phyloP scores from a whole-genome alignment of 2,797 vertebrate species.

The Gastrophryne carolinensis region DNA sequence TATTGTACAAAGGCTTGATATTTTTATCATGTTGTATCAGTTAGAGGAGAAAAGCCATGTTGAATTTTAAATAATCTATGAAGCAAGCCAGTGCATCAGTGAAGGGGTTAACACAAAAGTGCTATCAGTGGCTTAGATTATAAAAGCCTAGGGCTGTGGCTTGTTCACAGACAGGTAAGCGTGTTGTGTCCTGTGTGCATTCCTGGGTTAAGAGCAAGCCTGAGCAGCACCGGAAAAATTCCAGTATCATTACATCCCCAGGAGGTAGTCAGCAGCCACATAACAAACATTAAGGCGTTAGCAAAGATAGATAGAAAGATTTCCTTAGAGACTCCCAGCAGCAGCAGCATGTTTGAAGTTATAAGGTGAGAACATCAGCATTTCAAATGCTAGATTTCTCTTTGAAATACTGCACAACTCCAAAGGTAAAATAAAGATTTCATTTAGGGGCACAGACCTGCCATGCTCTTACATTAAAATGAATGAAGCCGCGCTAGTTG shows the following conservation, averaged over 20 bases:
- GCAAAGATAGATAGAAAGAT: neutral
- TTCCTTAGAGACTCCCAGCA: conserved; percentile 16
- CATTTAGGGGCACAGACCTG: no score
- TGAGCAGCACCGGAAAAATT: conserved; percentile 76
- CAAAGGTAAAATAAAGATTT: no score
- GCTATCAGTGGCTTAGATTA: conserved; percentile 21
- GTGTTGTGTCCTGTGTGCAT: conserved; percentile 81
- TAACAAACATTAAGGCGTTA: conserved; percentile 10
- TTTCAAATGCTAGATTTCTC: neutral
- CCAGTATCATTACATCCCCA: conserved; percentile 57
- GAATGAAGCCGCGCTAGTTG: no score
- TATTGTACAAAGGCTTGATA: no score
- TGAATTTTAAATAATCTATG: no score
- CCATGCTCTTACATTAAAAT: no score
- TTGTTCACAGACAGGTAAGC: conserved; percentile 59
- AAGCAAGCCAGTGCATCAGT: neutral
- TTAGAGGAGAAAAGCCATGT: no score
- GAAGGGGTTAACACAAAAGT: conserved; percentile 19
- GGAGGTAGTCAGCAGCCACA: conserved; percentile 26
- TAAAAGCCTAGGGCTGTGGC: conserved; percentile 40
- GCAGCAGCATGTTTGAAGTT: conserved; percentile 62
- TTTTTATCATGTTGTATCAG: no score
- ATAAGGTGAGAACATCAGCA: conserved; percentile 54
- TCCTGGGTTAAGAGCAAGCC: conserved; percentile 75
- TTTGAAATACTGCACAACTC: neutral